Evolutionary conservation across 2,113 vertebrate genomes (phyloP), one percentile per base, ranked within the genome.

Genomic region (Mionectes macconnelli): DNA sequence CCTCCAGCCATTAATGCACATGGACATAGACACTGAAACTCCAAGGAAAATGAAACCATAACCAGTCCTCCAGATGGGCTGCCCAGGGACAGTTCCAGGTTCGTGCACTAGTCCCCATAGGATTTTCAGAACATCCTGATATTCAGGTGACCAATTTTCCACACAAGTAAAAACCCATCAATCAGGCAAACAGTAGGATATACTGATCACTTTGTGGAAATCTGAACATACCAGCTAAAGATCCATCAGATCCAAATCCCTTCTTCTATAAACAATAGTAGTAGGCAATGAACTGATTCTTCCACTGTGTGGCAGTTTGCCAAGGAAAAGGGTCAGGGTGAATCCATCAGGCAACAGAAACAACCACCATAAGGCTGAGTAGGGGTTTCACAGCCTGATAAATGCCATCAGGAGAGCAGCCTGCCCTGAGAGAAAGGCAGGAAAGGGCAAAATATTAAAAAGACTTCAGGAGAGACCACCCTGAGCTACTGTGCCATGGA

Each of bases 141-240:
- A 28, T 10, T 45, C 56, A 49, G 84, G n/a, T 0, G 45, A 74
- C 24, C 6, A 0, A 45, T 79, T 30, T 78, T 75, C 52, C 66
- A 59, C 2, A 11, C 0, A 3, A 77, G 9, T 27, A 60, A 59
- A 86, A 83, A 37, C 9, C n/a, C 45, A n/a, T 3, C 3, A 0
- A 27, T 18, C 23, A 30, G 25, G 25, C 47, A 47, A 89, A 62
- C 1, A 11, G 66, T 45, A 40, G 37, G 19, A 76, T 27, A n/a
- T 67, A 42, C 3, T 1, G 5, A 67, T 28, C 9, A 3, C 16
- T 25, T 6, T 16, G 35, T 6, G 24, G 45, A 45, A 63, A 45
- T 31, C 22, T 30, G 23, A 86, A 28, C 37, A 40, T 6, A 49
- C 10, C 44, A 49, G 50, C 0, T 44, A 59, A 67, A 93, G 55